A percentile compares a stretch with the other conserved stretches of the same genome.
These are phyloP conservation scores for Poecilia latipinna DNA, from an alignment of 2,113 vertebrate species.

Conservation along the genomic window DNA sequence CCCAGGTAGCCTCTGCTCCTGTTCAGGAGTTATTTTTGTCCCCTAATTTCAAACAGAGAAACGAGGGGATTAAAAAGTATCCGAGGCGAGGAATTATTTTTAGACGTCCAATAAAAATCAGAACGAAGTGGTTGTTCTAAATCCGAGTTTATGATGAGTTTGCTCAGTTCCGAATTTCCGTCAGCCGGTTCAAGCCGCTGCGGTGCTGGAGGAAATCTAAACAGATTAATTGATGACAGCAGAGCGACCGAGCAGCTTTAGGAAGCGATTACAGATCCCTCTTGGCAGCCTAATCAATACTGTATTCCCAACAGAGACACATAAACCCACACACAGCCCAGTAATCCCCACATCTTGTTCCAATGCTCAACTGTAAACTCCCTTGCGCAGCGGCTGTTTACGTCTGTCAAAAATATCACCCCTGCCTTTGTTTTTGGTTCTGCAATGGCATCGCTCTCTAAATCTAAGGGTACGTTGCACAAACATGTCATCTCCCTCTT, in stretches of 20 bases:
- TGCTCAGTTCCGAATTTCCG: slow-evolving; percentile 32
- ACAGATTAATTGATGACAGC: slow-evolving; percentile 54
- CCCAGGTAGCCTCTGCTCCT: slow-evolving; percentile 44
- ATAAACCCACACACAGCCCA: slow-evolving; percentile 43
- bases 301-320: slow-evolving; percentile 48
- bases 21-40: neutral
- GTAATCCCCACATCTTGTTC: slow-evolving; percentile 75
- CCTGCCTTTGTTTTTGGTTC: slow-evolving; percentile 66
- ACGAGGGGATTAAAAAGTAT: neutral
- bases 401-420: slow-evolving; percentile 74
- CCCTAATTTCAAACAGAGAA: neutral
- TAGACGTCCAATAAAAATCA: neutral
- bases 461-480: slow-evolving; percentile 70
- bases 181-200: slow-evolving; percentile 21
- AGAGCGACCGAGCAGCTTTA: slow-evolving; percentile 48
- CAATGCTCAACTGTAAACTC: slow-evolving; percentile 74
- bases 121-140: neutral
- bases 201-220: slow-evolving; percentile 14
- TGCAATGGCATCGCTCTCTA: slow-evolving; percentile 68
- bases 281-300: slow-evolving; percentile 62
- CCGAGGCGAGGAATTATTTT: neutral
- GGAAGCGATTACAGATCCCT: slow-evolving; percentile 52
- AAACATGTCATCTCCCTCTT: slow-evolving; percentile 76
- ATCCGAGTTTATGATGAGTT: slow-evolving; percentile 17
- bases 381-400: slow-evolving; percentile 73